Conservation (phyloP, 2,888 invertebrate genomes). For the Teleogryllus oceanicus region DNA sequence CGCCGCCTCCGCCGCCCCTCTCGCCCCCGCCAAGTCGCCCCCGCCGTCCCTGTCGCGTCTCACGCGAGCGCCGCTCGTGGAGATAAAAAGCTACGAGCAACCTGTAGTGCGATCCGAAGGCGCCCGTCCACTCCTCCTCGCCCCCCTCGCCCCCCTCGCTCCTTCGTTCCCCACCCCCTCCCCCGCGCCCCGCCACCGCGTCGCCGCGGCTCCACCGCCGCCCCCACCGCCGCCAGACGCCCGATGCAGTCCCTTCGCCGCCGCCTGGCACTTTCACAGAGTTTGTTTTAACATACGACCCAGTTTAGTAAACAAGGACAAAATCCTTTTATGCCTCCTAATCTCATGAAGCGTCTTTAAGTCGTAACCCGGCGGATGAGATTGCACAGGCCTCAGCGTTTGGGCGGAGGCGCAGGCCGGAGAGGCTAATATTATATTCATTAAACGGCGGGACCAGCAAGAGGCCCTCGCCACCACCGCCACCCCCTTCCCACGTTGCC, state of each 20-base stretch:
- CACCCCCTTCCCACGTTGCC: not conserved
- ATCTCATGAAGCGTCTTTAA: constrained; percentile 18
- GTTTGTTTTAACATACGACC: constrained; percentile 18
- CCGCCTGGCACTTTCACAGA: constrained; percentile 9
- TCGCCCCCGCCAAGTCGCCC: not conserved
- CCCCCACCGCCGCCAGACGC: not conserved
- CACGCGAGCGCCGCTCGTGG: not conserved
- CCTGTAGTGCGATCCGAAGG: constrained; percentile 18
- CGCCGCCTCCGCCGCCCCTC: not conserved
- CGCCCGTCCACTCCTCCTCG: not conserved
- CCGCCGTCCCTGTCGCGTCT: not conserved
- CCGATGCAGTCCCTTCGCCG: not conserved
- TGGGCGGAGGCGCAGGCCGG: not conserved
- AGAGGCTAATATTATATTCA: constrained; percentile 18
- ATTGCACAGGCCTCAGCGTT: not conserved
- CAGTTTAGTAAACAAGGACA: constrained; percentile 18
- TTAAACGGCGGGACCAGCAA: not conserved
- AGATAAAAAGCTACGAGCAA: constrained; percentile 18
- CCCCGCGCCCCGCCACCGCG: not conserved
- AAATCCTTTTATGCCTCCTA: constrained; percentile 18
- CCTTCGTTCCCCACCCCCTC: not conserved
- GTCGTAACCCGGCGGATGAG: constrained; percentile 9
- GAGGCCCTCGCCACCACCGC: not conserved
- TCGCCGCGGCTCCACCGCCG: not conserved
- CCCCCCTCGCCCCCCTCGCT: not conserved